Evolutionary conservation across 1,140 invertebrate species (phyloP).

Genomic region (Zaprionus africanus): DNA sequence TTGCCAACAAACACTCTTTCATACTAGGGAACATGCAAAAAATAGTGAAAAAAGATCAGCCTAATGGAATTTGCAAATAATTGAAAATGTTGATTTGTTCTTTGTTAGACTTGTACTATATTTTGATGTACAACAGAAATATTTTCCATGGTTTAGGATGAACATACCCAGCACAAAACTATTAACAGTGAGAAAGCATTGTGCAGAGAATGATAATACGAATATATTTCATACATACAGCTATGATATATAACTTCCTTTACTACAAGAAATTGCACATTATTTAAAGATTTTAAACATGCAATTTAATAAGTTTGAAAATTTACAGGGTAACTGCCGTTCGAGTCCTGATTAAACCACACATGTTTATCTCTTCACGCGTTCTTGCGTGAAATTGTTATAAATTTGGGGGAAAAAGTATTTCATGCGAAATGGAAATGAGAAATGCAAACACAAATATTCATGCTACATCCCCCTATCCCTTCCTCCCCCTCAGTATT

Average conservation of each 20-base stretch:
- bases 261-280: too few species aligned
- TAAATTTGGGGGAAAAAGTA: conserved; percentile 21
- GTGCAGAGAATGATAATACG: too few species aligned
- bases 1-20: too few species aligned
- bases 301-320: neutral
- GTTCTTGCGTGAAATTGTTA: conserved; percentile 55
- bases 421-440: conserved; percentile 47
- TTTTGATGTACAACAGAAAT: neutral
- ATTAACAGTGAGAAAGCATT: too few species aligned
- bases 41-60: too few species aligned
- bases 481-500: conserved; percentile 14
- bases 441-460: conserved; percentile 55
- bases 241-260: too few species aligned
- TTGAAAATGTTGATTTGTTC: neutral
- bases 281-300: neutral
- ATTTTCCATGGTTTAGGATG: neutral
- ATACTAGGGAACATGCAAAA: too few species aligned
- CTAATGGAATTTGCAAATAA: neutral
- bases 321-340: neutral
- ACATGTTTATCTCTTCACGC: conserved; percentile 42
- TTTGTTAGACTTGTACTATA: neutral
- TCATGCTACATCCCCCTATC: neutral
- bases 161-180: too few species aligned
- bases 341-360: neutral
- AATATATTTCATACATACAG: too few species aligned